A percentile compares a stretch with the other conserved stretches of the same genome.
Conservation (phyloP, 2,888 invertebrate genomes). For the Xanthostigma xanthostigma region DNA sequence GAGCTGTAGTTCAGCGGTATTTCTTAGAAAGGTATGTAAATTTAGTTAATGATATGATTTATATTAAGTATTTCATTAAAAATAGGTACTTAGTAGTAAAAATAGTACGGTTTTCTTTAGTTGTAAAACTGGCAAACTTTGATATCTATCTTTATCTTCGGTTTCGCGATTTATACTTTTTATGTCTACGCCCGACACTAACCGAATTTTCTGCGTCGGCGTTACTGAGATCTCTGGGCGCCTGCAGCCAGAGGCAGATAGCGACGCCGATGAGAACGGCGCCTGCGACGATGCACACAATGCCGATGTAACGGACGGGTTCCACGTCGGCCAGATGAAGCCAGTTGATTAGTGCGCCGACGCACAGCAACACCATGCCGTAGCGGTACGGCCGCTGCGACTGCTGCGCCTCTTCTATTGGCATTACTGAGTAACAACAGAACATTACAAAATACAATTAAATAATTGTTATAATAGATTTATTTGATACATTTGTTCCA, state of each 20-base stretch:
- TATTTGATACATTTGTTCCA: neutral
- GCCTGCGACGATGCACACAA: conserved; percentile 58
- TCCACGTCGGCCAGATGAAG: conserved; percentile 56
- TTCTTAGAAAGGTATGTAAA: no score
- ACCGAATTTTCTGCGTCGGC: no score
- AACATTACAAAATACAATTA: neutral
- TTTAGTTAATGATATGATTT: no score
- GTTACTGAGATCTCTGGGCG: no score
- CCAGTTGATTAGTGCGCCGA: conserved; percentile 61
- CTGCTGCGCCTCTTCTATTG: neutral
- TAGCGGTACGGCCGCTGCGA: conserved; percentile 58
- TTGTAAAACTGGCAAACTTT: no score
- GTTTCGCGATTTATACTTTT: no score
- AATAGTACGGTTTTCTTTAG: no score
- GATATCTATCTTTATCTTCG: no score
- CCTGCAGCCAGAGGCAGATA: conserved; percentile 50
- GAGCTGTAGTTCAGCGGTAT: no score
- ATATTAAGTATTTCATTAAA: no score
- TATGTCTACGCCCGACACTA: no score
- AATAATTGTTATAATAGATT: neutral
- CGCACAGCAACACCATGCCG: conserved; percentile 55
- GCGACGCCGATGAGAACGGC: conserved; percentile 56
- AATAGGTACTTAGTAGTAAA: no score
- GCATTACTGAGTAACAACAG: neutral
- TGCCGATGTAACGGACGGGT: conserved; percentile 56